Evolutionary conservation across 1,140 invertebrate genomes (phyloP).

Genomic region (Aphelenchoides besseyi): DNA sequence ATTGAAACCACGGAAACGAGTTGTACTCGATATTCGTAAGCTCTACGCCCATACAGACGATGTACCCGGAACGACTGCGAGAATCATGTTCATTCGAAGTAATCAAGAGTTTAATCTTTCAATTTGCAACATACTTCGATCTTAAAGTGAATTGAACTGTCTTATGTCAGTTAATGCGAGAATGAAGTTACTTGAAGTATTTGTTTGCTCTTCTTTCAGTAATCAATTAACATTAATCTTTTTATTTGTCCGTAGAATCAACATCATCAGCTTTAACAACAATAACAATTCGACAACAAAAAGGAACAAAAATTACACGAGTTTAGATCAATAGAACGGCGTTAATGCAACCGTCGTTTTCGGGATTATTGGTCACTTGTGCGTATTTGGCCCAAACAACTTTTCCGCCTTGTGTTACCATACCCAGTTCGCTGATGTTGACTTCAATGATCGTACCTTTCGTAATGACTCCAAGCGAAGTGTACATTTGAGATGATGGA

Average conservation of each 20-base stretch:
- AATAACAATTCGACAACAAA: constrained; percentile 28
- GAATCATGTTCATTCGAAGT: too few species aligned
- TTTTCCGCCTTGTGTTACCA: constrained; percentile 97
- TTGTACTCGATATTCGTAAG: too few species aligned
- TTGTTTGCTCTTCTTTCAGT: too few species aligned
- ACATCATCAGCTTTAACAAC: constrained; percentile 1
- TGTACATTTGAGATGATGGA: constrained; percentile 93
- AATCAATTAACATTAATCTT: neutral
- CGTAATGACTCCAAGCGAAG: constrained; percentile 93
- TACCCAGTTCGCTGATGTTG: constrained; percentile 95
- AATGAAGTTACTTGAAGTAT: too few species aligned
- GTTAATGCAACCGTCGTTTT: constrained; percentile 99
- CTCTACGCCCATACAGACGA: too few species aligned
- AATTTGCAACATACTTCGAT: too few species aligned
- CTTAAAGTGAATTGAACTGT: too few species aligned
- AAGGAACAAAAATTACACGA: neutral
- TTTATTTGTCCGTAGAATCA: constrained; percentile 8
- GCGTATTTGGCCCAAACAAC: constrained; percentile 99
- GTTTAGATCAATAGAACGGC: constrained; percentile 85
- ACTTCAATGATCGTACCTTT: constrained; percentile 96
- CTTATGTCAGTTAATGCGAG: too few species aligned
- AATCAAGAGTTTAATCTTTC: too few species aligned
- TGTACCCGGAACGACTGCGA: too few species aligned
- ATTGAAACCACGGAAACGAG: too few species aligned
- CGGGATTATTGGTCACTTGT: constrained; percentile 96